A percentile compares a stretch with the other conserved stretches of the same genome.
phyloP scores from a whole-genome alignment of 2,888 invertebrate genomes.

The Luffia ferchaultella region DNA sequence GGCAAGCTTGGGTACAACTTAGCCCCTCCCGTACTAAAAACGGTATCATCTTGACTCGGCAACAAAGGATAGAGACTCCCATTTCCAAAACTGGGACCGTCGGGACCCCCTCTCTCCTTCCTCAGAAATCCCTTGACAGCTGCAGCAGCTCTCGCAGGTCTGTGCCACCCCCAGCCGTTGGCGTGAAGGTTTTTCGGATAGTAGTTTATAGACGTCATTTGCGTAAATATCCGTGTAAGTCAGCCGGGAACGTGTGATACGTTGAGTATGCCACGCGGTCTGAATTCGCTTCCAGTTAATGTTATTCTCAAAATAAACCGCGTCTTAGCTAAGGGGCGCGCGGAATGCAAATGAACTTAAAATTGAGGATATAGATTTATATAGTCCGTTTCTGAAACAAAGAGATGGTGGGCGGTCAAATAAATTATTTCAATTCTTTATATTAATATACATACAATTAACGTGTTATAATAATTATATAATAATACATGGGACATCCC shows the following conservation, averaged over 20 bases:
- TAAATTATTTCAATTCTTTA: too few relatives aligned
- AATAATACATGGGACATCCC: too few relatives aligned
- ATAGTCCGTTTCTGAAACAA: neutral
- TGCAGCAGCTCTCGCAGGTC: constrained; percentile 30
- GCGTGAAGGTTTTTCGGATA: constrained; percentile 57
- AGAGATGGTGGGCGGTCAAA: too few relatives aligned
- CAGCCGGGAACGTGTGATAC: too few relatives aligned
- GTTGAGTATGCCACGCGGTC: constrained; percentile 4
- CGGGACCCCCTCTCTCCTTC: constrained; percentile 17
- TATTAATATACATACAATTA: too few relatives aligned
- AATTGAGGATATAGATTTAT: constrained; percentile 2
- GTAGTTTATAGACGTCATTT: constrained; percentile 28
- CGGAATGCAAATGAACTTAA: constrained; percentile 17
- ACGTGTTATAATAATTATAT: too few relatives aligned
- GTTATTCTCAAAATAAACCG: constrained; percentile 21
- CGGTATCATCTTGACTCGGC: constrained; percentile 42
- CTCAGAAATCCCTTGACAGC: constrained; percentile 46
- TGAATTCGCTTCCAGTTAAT: constrained; percentile 17
- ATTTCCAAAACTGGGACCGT: constrained; percentile 13
- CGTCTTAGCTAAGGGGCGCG: constrained; percentile 16
- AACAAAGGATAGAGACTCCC: constrained; percentile 43
- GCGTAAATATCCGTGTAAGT: too few relatives aligned
- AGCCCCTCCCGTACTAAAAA: constrained; percentile 31
- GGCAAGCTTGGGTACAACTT: constrained; percentile 51
- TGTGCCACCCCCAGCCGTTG: constrained; percentile 58